Percentiles rank a stretch among this genome's conserved stretches.
Evolutionary conservation across 2,888 invertebrate genomes (phyloP).

Genomic region (Tetragonula carbonaria): DNA sequence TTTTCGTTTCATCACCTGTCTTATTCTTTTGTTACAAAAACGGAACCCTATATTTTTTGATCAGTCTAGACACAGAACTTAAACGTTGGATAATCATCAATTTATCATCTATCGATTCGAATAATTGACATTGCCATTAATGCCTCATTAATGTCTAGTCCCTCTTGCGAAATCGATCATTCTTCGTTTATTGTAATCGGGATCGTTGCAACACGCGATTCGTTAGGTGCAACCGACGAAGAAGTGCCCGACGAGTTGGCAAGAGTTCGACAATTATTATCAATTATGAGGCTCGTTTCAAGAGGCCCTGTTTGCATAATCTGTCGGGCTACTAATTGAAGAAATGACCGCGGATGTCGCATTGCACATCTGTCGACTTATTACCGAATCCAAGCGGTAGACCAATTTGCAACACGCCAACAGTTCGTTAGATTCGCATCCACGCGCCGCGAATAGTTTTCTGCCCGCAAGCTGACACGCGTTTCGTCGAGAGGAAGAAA

Average conservation of each 20-base stretch:
- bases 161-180: neutral
- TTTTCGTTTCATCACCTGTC: no score
- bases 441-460: conserved; percentile 23
- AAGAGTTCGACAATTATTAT: neutral
- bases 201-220: neutral
- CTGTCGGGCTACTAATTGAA: conserved; percentile 27
- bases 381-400: conserved; percentile 16
- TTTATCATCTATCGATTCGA: no score
- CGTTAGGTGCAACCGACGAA: no score
- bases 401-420: conserved; percentile 43
- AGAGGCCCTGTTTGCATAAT: conserved; percentile 2
- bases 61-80: no score
- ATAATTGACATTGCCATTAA: no score
- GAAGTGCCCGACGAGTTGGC: no score
- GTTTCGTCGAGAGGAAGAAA: conserved; percentile 42
- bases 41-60: no score
- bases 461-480: conserved; percentile 6
- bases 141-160: no score
- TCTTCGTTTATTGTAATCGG: neutral
- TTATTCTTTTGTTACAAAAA: no score
- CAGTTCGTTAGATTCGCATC: conserved; percentile 59
- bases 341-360: neutral
- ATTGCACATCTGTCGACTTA: conserved; percentile 25
- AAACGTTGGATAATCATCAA: no score
- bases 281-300: conserved; percentile 18